Evolutionary conservation across 1,140 invertebrate species (phyloP), one percentile per base, ranked within the genome.

Genomic region (Bombyx mori): DNA sequence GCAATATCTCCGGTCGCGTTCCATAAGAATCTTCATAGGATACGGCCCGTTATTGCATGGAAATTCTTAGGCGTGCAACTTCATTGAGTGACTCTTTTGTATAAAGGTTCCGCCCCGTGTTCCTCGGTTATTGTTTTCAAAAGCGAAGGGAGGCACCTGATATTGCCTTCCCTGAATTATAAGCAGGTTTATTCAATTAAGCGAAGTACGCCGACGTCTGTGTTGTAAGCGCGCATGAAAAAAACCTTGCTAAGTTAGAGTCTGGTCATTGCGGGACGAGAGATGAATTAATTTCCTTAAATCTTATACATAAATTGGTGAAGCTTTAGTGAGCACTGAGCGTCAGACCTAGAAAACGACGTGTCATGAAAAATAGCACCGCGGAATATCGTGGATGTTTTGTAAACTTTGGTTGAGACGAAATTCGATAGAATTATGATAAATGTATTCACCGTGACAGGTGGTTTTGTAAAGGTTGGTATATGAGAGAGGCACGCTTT

Each of bases 11-110:
- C 69, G 65, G 62, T 49, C 66, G 64, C 66, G 65, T 65, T 72
- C 73, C 62, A 66, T 63, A 75, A 75, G 80, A 82, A 82, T 82
- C 79, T 75, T 76, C 66, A 69, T 57, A 64, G 70, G 70, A 73
- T 69, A 72, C 71, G 75, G 73, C 68, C 66, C 73, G 76, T 86
- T 86, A 84, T 85, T 84, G 83, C 81, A 86, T 82, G 79, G 80
- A 84, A 82, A 86, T 85, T 79, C 78, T 84, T 82, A 74, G 73
- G 76, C 74, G 79, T 86, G 81, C 81, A 86, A 86, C 83, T 85
- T 81, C 82, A 85, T 85, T 79, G 73, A 81, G 73, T 67, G 72
- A 75, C 79, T 82, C 79, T 82, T 81, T 80, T 78, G 77, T 80
- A 78, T 83, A 82, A 82, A 79, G 79, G 77, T 77, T 79, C 70